Evolutionary conservation across 53 echinoderm and acorn worm genomes (phyloP), one percentile per base, ranked within the genome.

Genomic region (Astropecten irregularis): DNA sequence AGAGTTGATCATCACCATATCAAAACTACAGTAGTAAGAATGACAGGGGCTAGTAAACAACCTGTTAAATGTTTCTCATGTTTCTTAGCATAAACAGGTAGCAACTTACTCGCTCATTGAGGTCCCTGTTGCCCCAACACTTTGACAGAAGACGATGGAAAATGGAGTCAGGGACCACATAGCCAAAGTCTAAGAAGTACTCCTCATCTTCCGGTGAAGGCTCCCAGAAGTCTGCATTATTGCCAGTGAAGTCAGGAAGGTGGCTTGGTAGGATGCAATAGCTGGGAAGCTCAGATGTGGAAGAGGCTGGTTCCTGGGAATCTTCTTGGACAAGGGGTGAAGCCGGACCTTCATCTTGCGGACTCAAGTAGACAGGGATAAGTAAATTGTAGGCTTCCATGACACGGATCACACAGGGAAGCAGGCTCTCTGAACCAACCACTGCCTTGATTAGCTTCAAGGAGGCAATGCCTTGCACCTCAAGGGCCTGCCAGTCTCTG

Each of bases 101-200:
- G n/a, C n/a, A n/a, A 69, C 57, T 55, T 46, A 55, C 69, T 50
- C 40, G 40, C 32, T 59, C 58, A 46, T 71, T 6, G 23, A 14
- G 3, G 22, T 69, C 69, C 23, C 57, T 49, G 33, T 69, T 42
- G 23, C 48, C 49, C 69, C 81, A 69, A 40, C 88, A 88, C 39
- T 62, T 69, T 2, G 71, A 66, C 21, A 88, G 26, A 9, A 88
- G 82, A 40, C 77, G 81, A 49, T 81, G 51, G 47, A 82, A 71
- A 25, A 88, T 61, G 26, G 82, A 35, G 28, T 71, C 71, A 1
- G 82, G 48, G 6, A 49, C 30, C 19, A 71, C 69, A 40, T 69
- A 88, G 34, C 82, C 71, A 42, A 88, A 88, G 52, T 88, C 88
- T 49, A 88, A 88, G 58, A 69, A 71, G 37, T 58, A 88, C 37